Evolutionary conservation across 1,140 invertebrate species (phyloP).

Genomic region (Dinoponera quadriceps): DNA sequence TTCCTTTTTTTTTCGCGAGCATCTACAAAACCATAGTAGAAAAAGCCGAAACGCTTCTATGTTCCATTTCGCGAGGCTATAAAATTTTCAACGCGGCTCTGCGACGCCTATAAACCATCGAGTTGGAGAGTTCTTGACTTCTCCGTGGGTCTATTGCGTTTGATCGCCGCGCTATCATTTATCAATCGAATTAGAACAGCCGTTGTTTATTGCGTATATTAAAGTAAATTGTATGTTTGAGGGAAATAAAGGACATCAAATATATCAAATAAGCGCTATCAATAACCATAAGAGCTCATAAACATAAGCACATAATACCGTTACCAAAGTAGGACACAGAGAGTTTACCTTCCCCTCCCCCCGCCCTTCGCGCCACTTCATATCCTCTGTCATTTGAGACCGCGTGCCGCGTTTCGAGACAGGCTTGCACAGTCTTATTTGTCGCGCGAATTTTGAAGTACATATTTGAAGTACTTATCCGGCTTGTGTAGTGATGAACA

Average conservation of each 20-base stretch:
- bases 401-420: neutral
- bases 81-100: constrained; percentile 12
- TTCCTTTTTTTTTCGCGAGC: constrained; percentile 5
- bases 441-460: constrained; percentile 42
- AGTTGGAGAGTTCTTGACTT: neutral
- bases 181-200: neutral
- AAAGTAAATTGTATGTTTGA: neutral
- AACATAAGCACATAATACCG: constrained; percentile 3
- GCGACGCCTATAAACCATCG: constrained; percentile 11
- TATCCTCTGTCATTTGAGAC: constrained; percentile 39
- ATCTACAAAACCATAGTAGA: constrained; percentile 25
- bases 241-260: constrained; percentile 3
- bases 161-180: neutral
- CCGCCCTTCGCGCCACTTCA: neutral
- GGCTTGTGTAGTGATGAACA: constrained; percentile 25
- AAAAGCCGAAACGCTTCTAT: neutral
- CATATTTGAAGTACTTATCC: constrained; percentile 32
- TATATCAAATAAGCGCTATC: constrained; percentile 22
- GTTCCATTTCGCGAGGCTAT: neutral
- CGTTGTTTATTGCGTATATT: neutral
- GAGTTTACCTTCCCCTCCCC: constrained; percentile 4
- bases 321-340: constrained; percentile 6
- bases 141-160: no score
- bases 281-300: constrained; percentile 5
- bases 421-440: constrained; percentile 44